Conservation (phyloP, 2,797 vertebrate species). For the Pangasius larnaudii region DNA sequence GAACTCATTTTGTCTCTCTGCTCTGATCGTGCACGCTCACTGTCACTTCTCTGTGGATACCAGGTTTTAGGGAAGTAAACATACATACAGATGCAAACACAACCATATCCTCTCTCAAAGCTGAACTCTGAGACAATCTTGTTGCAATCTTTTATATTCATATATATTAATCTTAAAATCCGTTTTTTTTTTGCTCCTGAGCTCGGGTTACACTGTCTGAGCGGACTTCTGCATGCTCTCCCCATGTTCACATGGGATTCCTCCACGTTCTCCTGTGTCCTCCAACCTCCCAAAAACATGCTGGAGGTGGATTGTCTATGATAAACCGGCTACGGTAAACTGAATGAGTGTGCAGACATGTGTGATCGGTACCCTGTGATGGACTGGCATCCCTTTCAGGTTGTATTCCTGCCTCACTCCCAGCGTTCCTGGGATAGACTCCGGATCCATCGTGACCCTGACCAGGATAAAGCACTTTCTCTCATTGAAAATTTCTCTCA, state of each 20-base stretch:
- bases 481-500: background rate
- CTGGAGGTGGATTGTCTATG: background rate
- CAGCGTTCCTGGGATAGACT: background rate
- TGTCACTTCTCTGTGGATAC: background rate
- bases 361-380: background rate
- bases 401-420: background rate
- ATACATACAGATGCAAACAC: background rate
- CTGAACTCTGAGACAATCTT: background rate
- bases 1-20: background rate
- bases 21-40: background rate
- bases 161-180: background rate
- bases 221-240: background rate
- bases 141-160: background rate
- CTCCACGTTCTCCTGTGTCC: background rate
- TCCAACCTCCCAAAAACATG: background rate
- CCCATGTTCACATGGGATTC: background rate
- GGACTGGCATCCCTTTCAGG: background rate
- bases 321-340: background rate
- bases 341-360: background rate
- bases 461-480: background rate
- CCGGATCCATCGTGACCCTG: background rate
- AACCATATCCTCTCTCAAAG: background rate
- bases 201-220: background rate
- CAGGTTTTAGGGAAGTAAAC: constrained; percentile 4
- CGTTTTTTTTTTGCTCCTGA: too few relatives aligned